Evolutionary conservation across 1,140 invertebrate species (phyloP), one percentile per base, ranked within the genome.

Genomic region (Pseudomyrmex concolor): DNA sequence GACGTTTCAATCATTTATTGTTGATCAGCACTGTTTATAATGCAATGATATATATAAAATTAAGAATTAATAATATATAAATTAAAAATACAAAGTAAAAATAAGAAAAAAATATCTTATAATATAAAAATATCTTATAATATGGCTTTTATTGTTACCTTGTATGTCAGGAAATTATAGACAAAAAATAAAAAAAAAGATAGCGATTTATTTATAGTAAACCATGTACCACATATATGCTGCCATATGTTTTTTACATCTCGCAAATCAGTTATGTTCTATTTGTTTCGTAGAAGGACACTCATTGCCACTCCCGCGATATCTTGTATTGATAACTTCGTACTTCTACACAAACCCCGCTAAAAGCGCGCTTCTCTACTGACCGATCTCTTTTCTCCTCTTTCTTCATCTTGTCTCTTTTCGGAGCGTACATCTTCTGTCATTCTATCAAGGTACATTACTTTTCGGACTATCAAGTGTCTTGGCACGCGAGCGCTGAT

Each of bases 401-500:
- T 9, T 60, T 7, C 64, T 60, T 63, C 17, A 54, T 70, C 45
- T 43, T 48, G 45, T 83, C 64, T 54, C 68, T 5, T 25, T 67
- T 25, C 25, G 66, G 57, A 73, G 15, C 85, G 77, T 88, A 86
- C 83, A 91, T 86, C 83, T 83, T 84, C 86, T 78, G 89, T 92
- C 91, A 91, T 90, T 77, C 91, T 90, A 92, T 92, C 91, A 89
- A 83, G 86, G 85, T 89, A 88, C 89, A 91, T 91, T 92, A 90
- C 91, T 92, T 92, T 91, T 92, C 89, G 84, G 86, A 80, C 85
- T 91, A 91, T 91, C 89, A 85, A 91, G 87, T 90, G 89, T 90
- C 87, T 85, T 90, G 91, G 90, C 90, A 91, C 90, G 91, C 91
- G 90, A 92, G 84, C 85, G 55, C 60, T 67, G 92, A 93, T 93